Evolutionary conservation across 2,888 invertebrate genomes (phyloP).

Genomic region (Drosophila subsilvestris): DNA sequence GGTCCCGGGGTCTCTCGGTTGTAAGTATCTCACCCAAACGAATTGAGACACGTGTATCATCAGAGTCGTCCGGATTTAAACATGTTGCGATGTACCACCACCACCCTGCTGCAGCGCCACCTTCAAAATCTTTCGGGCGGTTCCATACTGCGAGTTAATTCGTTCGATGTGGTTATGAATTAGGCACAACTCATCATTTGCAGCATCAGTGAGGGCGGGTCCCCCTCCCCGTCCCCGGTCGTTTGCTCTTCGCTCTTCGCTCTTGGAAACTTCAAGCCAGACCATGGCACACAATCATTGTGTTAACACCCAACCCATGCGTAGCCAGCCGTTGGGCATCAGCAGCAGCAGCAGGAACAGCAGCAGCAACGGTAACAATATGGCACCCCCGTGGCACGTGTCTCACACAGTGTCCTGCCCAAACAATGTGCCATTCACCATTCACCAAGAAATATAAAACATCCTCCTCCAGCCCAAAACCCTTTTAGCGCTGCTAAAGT

Average conservation of each 20-base stretch:
- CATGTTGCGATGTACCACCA: constrained; percentile 25
- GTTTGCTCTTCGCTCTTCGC: no score
- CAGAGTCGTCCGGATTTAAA: constrained; percentile 59
- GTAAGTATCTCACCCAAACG: constrained; percentile 79
- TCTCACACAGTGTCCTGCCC: constrained; percentile 35
- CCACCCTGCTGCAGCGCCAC: constrained; percentile 11
- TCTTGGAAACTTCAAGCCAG: constrained; percentile 39
- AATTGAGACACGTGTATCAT: constrained; percentile 75
- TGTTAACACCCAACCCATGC: constrained; percentile 65
- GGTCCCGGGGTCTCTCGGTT: constrained; percentile 28
- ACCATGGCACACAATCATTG: constrained; percentile 73
- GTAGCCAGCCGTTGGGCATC: constrained; percentile 8
- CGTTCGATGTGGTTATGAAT: constrained; percentile 83
- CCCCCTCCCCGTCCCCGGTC: no score
- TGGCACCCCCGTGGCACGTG: constrained; percentile 76
- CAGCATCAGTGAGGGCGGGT: constrained; percentile 63
- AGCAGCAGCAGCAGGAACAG: constrained; percentile 13
- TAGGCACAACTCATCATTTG: constrained; percentile 83
- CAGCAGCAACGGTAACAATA: constrained; percentile 73
- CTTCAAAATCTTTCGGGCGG: constrained; percentile 39
- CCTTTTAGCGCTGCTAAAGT: constrained; percentile 23
- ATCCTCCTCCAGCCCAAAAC: constrained; percentile 33
- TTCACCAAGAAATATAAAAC: constrained; percentile 25
- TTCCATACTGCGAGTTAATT: constrained; percentile 79
- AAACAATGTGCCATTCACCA: constrained; percentile 22